Evolutionary conservation across 2,888 invertebrate species (phyloP).

Genomic region (Thumatha senex): DNA sequence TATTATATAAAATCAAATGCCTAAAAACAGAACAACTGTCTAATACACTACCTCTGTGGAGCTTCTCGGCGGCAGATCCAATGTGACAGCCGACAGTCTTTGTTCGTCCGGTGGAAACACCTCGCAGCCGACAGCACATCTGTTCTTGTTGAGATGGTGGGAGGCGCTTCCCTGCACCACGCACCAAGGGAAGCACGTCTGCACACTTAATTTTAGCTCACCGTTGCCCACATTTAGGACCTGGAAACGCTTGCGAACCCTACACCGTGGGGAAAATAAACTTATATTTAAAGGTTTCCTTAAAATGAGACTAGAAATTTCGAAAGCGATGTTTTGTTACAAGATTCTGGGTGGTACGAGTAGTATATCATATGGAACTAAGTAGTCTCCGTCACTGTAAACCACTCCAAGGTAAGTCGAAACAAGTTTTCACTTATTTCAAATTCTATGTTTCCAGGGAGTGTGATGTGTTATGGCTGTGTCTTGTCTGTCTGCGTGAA

Average conservation of each 20-base stretch:
- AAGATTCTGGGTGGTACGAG: no score
- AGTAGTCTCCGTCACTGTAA: no score
- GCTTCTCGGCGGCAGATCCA: conserved; percentile 44
- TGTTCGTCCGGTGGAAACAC: not conserved
- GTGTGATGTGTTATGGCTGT: no score
- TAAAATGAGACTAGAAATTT: conserved; percentile 15
- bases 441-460: no score
- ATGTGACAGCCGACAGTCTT: not conserved
- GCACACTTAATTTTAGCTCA: conserved; percentile 29
- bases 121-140: conserved; percentile 2
- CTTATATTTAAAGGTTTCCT: conserved; percentile 34
- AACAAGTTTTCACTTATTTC: no score
- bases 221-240: conserved; percentile 55
- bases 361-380: no score
- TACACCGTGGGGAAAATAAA: no score
- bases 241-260: conserved; percentile 56
- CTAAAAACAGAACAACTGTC: no score
- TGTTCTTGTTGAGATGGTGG: conserved; percentile 7
- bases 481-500: no score
- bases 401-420: no score
- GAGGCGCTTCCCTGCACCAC: conserved; percentile 23
- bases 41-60: conserved; percentile 40
- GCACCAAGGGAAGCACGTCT: conserved; percentile 47
- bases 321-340: not conserved
- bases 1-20: no score